A percentile compares a stretch with the other conserved stretches of the same genome.
Conservation (phyloP, 2,888 invertebrate genomes). For the Leucania comma region DNA sequence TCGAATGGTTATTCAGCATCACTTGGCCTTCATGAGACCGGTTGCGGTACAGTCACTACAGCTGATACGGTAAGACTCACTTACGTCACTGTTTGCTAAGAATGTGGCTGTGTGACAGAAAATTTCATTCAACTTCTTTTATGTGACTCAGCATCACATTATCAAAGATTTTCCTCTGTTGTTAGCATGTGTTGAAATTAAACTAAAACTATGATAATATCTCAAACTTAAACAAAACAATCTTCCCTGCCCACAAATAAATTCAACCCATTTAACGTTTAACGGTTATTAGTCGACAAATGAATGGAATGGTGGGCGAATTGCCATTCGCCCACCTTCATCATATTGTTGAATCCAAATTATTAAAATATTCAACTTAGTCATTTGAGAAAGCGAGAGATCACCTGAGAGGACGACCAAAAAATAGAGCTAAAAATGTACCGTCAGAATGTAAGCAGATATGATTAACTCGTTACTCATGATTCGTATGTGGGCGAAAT, state of each 20-base stretch:
- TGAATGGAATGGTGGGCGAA: constrained; percentile 48
- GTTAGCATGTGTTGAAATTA: constrained; percentile 17
- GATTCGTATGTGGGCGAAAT: constrained; percentile 43
- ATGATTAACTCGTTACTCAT: constrained; percentile 63
- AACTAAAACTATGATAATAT: constrained; percentile 13
- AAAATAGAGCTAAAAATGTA: constrained; percentile 53
- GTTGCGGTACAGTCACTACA: constrained; percentile 69
- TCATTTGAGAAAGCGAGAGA: constrained; percentile 63
- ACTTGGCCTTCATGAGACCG: constrained; percentile 69
- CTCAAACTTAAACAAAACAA: constrained; percentile 11
- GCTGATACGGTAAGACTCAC: constrained; percentile 64
- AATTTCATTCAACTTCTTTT: constrained; percentile 64
- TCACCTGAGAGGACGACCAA: constrained; percentile 51
- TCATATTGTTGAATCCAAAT: constrained; percentile 42
- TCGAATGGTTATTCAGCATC: constrained; percentile 51
- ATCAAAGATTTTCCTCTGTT: constrained; percentile 24
- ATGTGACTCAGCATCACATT: constrained; percentile 53
- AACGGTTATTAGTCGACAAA: constrained; percentile 52
- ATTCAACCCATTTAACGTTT: constrained; percentile 27
- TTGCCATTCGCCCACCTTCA: constrained; percentile 33
- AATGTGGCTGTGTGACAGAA: constrained; percentile 59
- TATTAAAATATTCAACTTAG: constrained; percentile 49
- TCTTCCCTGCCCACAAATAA: not conserved
- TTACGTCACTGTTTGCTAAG: constrained; percentile 69
- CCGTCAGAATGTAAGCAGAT: constrained; percentile 39